Conservation (phyloP, 2,888 invertebrate species). For the Orgyia antiqua region DNA sequence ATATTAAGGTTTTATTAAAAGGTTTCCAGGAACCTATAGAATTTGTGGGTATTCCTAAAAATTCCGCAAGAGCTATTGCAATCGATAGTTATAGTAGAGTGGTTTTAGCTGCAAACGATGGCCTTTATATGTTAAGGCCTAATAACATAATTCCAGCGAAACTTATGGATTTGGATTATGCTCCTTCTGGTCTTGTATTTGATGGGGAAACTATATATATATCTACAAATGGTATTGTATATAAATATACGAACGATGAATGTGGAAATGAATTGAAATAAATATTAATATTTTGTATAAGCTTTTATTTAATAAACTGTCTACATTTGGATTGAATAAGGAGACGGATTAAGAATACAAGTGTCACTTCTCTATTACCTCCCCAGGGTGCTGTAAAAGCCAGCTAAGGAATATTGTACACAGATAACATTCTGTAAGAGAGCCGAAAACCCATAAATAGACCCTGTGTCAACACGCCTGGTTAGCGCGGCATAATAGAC, state of each 20-base stretch:
- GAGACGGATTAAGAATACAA: too few species aligned
- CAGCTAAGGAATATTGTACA: too few species aligned
- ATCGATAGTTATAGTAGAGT: constrained; percentile 42
- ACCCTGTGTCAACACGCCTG: too few species aligned
- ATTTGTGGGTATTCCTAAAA: constrained; percentile 59
- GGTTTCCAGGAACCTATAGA: constrained; percentile 65
- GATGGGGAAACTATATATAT: constrained; percentile 44
- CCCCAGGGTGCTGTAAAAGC: too few species aligned
- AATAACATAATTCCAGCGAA: constrained; percentile 61
- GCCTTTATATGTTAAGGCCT: constrained; percentile 51
- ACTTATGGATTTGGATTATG: constrained; percentile 57
- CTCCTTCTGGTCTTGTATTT: constrained; percentile 56
- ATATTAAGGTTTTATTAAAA: constrained; percentile 59
- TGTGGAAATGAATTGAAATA: constrained; percentile 3
- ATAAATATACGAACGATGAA: constrained; percentile 38
- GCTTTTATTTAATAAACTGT: too few species aligned
- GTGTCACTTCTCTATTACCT: too few species aligned
- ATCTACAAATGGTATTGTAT: constrained; percentile 55
- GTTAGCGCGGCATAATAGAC: too few species aligned
- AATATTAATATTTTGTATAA: too few species aligned
- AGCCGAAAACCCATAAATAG: too few species aligned
- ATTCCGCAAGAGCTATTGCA: constrained; percentile 54
- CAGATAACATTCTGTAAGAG: too few species aligned
- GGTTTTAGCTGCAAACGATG: constrained; percentile 60
- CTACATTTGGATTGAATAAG: too few species aligned